Evolutionary conservation across 2,113 vertebrate genomes (phyloP).

Genomic region (Circaetus gallicus): DNA sequence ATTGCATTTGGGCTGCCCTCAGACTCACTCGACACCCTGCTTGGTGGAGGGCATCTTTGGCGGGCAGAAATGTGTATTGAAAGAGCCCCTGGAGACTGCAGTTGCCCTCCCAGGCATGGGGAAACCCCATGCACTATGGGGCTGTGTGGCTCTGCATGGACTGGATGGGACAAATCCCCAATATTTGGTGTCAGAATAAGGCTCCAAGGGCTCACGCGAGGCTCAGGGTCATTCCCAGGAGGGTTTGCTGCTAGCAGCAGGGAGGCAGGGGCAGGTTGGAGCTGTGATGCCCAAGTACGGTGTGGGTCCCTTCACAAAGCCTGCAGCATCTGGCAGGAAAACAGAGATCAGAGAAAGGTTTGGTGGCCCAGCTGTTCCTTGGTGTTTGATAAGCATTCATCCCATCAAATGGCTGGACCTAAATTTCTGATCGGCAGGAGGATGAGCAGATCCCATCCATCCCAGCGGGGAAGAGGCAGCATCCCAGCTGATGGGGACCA

Average conservation of each 20-base stretch:
- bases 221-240: neutral
- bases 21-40: neutral
- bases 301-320: neutral
- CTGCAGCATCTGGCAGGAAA: neutral
- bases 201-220: neutral
- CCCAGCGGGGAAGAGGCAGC: neutral
- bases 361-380: neutral
- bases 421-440: neutral
- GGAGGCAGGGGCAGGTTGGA: neutral
- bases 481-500: neutral
- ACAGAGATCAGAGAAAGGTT: rapidly evolving
- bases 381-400: neutral
- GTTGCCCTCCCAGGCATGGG: neutral
- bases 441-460: neutral
- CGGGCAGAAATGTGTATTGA: neutral
- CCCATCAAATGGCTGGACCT: too few species aligned
- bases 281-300: neutral
- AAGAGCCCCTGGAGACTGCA: neutral
- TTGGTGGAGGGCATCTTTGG: neutral
- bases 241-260: neutral
- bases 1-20: neutral
- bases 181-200: neutral
- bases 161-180: neutral
- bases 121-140: rapidly evolving
- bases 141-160: neutral